Evolutionary conservation across 2,113 vertebrate genomes (phyloP).

Genomic region (Prochilodus magdalenae): DNA sequence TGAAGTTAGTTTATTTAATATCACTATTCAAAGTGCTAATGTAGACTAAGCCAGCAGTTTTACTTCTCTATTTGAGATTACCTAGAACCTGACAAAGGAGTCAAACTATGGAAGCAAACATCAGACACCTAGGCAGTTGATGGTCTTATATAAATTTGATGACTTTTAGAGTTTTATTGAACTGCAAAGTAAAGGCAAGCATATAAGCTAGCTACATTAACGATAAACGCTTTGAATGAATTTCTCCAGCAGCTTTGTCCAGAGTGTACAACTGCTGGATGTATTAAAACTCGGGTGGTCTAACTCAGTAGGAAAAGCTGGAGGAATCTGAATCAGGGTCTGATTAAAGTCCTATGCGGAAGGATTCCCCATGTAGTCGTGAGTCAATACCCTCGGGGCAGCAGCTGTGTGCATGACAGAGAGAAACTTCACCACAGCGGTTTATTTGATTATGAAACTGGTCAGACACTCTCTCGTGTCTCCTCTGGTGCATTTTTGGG

Average conservation of each 20-base stretch:
- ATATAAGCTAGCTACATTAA: no score
- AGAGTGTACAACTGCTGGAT: slow-evolving; percentile 47
- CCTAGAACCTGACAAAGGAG: no score
- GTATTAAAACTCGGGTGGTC: neutral
- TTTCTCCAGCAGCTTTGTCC: slow-evolving; percentile 34
- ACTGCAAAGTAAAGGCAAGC: no score
- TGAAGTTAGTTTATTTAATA: no score
- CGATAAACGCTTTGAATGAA: slow-evolving; percentile 43
- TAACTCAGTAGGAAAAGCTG: neutral
- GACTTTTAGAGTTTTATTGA: no score
- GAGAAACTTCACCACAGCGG: neutral
- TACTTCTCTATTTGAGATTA: no score
- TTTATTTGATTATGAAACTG: neutral
- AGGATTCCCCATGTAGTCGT: neutral
- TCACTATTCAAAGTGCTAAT: no score
- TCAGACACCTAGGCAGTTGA: no score
- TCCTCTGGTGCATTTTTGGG: slow-evolving; percentile 32
- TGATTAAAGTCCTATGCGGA: neutral
- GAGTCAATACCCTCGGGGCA: neutral
- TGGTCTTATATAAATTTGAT: no score
- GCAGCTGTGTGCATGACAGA: no score
- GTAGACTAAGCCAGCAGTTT: no score
- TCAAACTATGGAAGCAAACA: no score
- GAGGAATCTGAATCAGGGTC: neutral
- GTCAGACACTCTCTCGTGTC: neutral